Conservation (phyloP, 2,797 vertebrate species). For the Bradypus variegatus region DNA sequence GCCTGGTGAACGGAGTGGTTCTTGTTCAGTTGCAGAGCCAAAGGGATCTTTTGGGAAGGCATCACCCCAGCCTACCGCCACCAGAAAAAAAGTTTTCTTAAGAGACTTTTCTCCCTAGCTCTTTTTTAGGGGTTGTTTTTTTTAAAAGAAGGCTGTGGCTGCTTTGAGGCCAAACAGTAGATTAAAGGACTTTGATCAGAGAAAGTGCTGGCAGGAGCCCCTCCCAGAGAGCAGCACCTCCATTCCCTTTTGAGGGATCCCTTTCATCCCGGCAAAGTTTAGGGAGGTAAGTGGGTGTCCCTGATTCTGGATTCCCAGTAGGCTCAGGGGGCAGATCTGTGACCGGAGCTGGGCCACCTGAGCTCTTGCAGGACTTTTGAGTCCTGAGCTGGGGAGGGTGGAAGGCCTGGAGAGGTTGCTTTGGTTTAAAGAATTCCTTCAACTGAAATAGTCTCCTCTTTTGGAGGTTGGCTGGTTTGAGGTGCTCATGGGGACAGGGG, state of each 20-base stretch:
- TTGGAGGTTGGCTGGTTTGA: no score
- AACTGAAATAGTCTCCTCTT: no score
- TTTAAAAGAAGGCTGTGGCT: neutral
- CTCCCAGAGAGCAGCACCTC: neutral
- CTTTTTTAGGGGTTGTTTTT: neutral
- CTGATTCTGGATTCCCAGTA: neutral
- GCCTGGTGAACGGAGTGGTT: fast-evolving
- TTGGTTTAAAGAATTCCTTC: no score
- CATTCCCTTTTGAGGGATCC: neutral
- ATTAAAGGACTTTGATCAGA: neutral
- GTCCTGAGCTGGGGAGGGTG: neutral
- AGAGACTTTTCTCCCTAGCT: neutral
- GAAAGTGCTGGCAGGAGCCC: neutral
- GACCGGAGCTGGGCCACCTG: neutral
- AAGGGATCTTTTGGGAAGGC: neutral
- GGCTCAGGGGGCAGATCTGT: neutral
- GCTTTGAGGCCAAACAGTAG: neutral
- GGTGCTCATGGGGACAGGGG: no score
- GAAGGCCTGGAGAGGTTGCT: neutral
- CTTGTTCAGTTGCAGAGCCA: neutral
- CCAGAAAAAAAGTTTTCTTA: neutral
- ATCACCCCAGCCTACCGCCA: neutral
- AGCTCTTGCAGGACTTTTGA: neutral
- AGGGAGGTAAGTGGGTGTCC: neutral
- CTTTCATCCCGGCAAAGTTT: neutral